Evolutionary conservation across 2,797 vertebrate genomes (phyloP).

Genomic region (Bryconaethiops microstoma): DNA sequence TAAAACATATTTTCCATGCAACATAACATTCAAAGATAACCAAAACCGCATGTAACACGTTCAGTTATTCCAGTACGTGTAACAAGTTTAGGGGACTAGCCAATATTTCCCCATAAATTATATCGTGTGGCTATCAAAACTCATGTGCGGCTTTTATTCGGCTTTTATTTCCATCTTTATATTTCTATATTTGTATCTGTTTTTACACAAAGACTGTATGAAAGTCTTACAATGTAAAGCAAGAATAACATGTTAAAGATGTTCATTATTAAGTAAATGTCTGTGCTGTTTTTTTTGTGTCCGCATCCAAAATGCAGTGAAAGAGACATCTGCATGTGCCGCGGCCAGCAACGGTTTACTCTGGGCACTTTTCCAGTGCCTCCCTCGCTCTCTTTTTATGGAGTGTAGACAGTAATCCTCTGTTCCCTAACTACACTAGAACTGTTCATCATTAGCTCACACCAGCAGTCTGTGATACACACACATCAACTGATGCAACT

Average conservation of each 20-base stretch:
- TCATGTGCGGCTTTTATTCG: too few species aligned
- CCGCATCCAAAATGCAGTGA: neutral
- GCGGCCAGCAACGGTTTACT: neutral
- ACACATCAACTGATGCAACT: constrained; percentile 21
- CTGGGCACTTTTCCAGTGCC: constrained; percentile 7
- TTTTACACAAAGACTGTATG: neutral
- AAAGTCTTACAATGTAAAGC: neutral
- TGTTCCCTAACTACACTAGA: constrained; percentile 56
- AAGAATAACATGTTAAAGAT: neutral
- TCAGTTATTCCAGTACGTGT: too few species aligned
- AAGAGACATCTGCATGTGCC: constrained; percentile 24
- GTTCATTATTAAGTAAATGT: neutral
- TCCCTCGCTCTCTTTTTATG: constrained; percentile 10
- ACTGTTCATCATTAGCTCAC: constrained; percentile 47
- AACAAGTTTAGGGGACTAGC: too few species aligned
- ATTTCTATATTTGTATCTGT: too few species aligned
- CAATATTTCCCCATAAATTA: too few species aligned
- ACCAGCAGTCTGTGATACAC: constrained; percentile 23
- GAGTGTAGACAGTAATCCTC: constrained; percentile 46
- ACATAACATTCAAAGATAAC: too few species aligned
- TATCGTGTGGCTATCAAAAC: too few species aligned
- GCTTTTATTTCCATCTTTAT: too few species aligned
- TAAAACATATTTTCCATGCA: too few species aligned
- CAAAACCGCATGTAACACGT: too few species aligned
- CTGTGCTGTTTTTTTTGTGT: neutral